phyloP scores from a whole-genome alignment of 37 sponge, comb jelly and placozoan species.

The Mnemiopsis leidyi region DNA sequence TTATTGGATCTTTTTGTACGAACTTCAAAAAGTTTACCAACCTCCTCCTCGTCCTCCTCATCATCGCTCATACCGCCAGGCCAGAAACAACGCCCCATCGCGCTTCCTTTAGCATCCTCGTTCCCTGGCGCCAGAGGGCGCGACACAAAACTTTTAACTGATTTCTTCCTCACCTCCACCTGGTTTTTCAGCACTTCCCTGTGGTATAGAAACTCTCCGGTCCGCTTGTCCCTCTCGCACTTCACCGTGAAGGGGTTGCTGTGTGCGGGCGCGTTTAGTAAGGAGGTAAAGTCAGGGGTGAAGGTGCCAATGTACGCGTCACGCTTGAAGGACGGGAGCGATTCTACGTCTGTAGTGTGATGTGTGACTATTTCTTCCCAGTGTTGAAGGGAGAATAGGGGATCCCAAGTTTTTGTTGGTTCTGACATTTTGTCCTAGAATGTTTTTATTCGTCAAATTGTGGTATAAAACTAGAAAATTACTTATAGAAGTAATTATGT shows the following conservation, averaged over 20 bases:
- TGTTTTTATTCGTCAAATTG: no score
- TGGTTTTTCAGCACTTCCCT: not conserved
- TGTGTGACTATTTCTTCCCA: slow-evolving; percentile 28
- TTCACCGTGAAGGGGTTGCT: not conserved
- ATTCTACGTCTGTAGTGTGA: slow-evolving; percentile 55
- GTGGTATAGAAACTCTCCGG: slow-evolving; percentile 27
- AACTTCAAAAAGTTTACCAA: not conserved
- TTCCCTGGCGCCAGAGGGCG: not conserved
- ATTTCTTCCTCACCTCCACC: not conserved
- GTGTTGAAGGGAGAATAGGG: slow-evolving; percentile 23
- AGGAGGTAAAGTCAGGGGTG: not conserved
- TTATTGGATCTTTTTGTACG: no score
- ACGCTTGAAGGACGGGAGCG: not conserved
- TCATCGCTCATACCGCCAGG: slow-evolving; percentile 25
- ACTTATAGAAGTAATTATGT: no score
- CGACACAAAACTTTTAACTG: not conserved
- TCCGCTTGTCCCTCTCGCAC: not conserved
- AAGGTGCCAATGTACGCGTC: not conserved
- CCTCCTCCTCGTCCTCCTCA: slow-evolving; percentile 49
- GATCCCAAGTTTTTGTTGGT: not conserved
- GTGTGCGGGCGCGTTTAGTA: not conserved
- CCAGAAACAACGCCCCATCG: not conserved
- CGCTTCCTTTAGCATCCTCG: not conserved
- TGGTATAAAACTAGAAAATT: no score
- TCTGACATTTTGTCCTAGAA: no score